Conservation (phyloP, 2,888 invertebrate genomes). For the Pyrochroa serraticornis region DNA sequence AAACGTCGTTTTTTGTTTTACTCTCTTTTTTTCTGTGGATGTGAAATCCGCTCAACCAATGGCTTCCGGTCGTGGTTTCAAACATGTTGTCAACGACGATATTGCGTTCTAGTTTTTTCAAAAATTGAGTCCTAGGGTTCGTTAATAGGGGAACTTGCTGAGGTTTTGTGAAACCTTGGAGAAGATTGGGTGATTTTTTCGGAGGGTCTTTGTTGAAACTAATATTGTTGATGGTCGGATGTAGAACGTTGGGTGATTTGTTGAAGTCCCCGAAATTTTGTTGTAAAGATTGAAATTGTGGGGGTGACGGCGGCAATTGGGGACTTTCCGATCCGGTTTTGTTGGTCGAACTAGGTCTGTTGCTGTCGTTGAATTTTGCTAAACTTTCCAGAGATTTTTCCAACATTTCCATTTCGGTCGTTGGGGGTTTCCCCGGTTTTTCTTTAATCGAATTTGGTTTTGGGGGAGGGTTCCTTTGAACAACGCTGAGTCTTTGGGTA, state of each 20-base stretch:
- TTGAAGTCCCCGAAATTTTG: slow-evolving; percentile 38
- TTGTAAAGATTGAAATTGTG: slow-evolving; percentile 54
- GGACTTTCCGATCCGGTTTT: slow-evolving; percentile 29
- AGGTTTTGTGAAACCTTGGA: slow-evolving; percentile 39
- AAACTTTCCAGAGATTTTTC: slow-evolving; percentile 49
- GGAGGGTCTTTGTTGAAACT: slow-evolving; percentile 48
- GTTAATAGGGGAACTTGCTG: slow-evolving; percentile 45
- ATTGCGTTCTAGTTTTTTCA: slow-evolving; percentile 50
- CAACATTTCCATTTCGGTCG: slow-evolving; percentile 45
- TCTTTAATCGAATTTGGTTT: slow-evolving; percentile 17
- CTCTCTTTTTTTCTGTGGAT: slow-evolving; percentile 40
- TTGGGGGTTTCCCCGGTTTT: slow-evolving; percentile 1
- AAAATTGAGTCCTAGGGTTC: slow-evolving; percentile 45
- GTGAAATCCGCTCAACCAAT: slow-evolving; percentile 43
- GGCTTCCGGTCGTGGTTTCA: slow-evolving; percentile 36
- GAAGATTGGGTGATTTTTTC: slow-evolving; percentile 48
- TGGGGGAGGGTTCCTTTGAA: slow-evolving; percentile 29
- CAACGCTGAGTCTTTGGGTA: slow-evolving; percentile 39
- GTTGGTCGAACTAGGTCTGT: slow-evolving; percentile 31
- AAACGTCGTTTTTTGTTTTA: slow-evolving; percentile 56
- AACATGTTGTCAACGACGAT: slow-evolving; percentile 43
- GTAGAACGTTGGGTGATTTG: slow-evolving; percentile 46
- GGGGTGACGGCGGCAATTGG: slow-evolving; percentile 45
- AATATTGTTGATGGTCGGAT: slow-evolving; percentile 55
- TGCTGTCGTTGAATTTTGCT: slow-evolving; percentile 35